Base-by-base conservation (phyloP, 2,888 invertebrate species). In the Protonemura montana region DNA sequence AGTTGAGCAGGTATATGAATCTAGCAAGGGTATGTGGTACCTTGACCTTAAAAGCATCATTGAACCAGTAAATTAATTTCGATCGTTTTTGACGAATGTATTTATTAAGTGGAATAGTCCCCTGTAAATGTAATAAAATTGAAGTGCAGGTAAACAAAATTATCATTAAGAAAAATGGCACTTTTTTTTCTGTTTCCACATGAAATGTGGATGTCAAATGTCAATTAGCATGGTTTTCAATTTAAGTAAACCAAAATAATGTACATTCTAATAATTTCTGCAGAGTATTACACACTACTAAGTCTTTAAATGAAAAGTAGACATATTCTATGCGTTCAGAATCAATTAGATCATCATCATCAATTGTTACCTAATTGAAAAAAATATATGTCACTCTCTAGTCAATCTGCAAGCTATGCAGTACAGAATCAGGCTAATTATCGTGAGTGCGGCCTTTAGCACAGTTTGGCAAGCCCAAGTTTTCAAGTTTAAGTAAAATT, bases 181-280 rank as follows among this genome's bases (percentile, higher is more conserved):
- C 59, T 21, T 59, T 59, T n/a, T 41, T 59, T 59, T 59, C 59
- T 59, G 59, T 59, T 59, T 59, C 59, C 59, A 59, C 59, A 59
- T 59, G 59, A 59, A 59, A 59, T 59, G n/a, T n/a, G n/a, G n/a
- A n/a, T n/a, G n/a, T n/a, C n/a, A n/a, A 16, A 59, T 59, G 59
- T 59, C 59, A 59, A 59, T 41, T 41, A 41, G 41, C 41, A 41
- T 59, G 59, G 59, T 59, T 59, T 59, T 59, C 21, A 21, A 13
- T 59, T 3, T 21, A 59, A 59, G 13, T 3, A 59, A 59, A 21
- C 59, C 59, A 21, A 59, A 1, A 59, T 1, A 21, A 21, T 59
- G 59, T 21, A 59, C 59, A 21, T 59, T 59, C 59, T 10, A 59
- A 21, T 59, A 59, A 59, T 59, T 2, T 59, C 2, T 21, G 35